These are phyloP conservation scores for Lasius platythorax DNA, from an alignment of 2,888 invertebrate species.

Conservation along the genomic window DNA sequence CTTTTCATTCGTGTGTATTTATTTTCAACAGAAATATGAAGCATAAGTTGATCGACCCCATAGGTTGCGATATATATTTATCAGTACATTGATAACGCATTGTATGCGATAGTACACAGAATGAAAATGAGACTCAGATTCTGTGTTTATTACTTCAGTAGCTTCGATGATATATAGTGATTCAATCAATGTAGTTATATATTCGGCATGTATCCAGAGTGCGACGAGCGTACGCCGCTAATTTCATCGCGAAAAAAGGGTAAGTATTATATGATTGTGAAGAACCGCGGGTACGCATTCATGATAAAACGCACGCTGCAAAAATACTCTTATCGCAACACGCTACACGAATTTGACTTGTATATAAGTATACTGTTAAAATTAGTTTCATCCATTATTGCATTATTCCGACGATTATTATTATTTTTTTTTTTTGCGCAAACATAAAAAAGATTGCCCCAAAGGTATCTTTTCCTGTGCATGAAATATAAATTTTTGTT, in stretches of 20 bases:
- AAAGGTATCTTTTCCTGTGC: not conserved
- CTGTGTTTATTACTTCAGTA: not conserved
- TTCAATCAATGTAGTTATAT: not conserved
- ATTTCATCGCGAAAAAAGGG: constrained; percentile 50
- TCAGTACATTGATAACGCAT: constrained; percentile 6
- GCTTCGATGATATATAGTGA: not conserved
- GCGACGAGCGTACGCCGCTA: constrained; percentile 54
- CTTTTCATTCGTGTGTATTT: not conserved
- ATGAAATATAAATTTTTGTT: not conserved
- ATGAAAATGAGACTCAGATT: not conserved
- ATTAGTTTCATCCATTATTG: not conserved
- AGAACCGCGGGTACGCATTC: not conserved
- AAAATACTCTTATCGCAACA: not conserved
- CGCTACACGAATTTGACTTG: not conserved
- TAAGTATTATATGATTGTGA: constrained; percentile 54
- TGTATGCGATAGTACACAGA: not conserved
- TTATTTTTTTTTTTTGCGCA: constrained; percentile 7
- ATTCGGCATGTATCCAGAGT: constrained; percentile 45
- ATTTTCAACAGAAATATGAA: not conserved
- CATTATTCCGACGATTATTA: not conserved
- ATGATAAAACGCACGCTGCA: not conserved
- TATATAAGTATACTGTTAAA: not conserved
- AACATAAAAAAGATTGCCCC: not conserved
- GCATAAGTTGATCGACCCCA: not conserved
- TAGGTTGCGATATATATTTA: not conserved